Conservation (phyloP, 1,140 invertebrate species). For the Solenopsis invicta region DNA sequence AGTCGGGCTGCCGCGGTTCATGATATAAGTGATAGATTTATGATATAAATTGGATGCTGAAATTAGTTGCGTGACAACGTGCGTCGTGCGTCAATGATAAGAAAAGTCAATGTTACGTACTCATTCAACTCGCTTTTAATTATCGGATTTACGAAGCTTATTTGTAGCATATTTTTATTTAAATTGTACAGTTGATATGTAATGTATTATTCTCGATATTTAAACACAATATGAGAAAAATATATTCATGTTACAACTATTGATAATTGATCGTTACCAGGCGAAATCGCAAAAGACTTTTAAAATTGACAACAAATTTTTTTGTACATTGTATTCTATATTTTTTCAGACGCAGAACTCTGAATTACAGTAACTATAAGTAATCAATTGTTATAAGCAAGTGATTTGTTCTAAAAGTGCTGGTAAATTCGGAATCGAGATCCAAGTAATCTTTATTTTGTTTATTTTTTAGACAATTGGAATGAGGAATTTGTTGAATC, state of each 20-base stretch:
- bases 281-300: background rate
- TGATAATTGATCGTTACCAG: background rate
- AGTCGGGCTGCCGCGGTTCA: background rate
- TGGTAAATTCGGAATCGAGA: background rate
- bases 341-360: background rate
- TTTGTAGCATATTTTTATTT: background rate
- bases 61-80: background rate
- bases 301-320: background rate
- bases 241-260: background rate
- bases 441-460: background rate
- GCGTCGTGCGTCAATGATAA: slow-evolving; percentile 1
- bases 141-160: background rate
- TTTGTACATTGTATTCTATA: background rate
- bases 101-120: background rate
- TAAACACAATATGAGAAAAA: background rate
- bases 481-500: background rate
- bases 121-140: background rate
- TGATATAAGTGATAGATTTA: background rate
- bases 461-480: background rate
- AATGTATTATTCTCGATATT: background rate
- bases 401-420: background rate
- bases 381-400: background rate
- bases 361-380: background rate
- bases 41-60: background rate
- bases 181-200: background rate